Base-by-base conservation (phyloP, 1,140 invertebrate genomes). In the Magallana gigas region DNA sequence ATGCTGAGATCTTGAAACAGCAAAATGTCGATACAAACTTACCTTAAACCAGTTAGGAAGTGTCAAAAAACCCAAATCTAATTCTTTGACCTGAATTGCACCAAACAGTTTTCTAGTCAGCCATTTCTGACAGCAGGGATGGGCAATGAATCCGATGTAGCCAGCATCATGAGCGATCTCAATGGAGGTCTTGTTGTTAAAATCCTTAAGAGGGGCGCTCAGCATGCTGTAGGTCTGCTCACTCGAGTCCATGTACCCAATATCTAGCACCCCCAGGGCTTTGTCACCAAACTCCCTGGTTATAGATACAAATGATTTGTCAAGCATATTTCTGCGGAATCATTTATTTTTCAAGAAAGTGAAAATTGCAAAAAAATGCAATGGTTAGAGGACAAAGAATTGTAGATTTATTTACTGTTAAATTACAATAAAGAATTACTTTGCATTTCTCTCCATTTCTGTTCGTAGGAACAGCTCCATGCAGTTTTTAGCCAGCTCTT, bases 61-160 rank as follows among this genome's bases (percentile, higher is more conserved):
- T 83, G 90, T 91, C 5, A 87, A 82, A 71, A 90, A 48, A 9
- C 94, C 94, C 91, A 92, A 94, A 80, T 92, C 91, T 8, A 95
- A 87, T 48, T 95, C 95, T 64, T 94, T 91, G 0, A 95, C 90
- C 59, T 93, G 91, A 60, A 95, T 93, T 12, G 92, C 88, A 2
- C 95, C 95, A 84, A 92, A 91, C 84, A 95, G 94, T 57, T 92
- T 91, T 29, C 93, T 92, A 0, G 93, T 94, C 9, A 95, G 90
- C 93, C 94, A 95, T 88, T 94, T 94, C 91, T 95, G 95, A 91
- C 95, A 95, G 84, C 94, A 95, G 11, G 94, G 93, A 90, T 95
- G 95, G 14, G 95, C 95, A 12, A 95, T 93, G 89, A 95, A 95
- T 76, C 91, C 91, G 16, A 91, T 91, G 86, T 94, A 93, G 80